Conservation (phyloP, 2,113 vertebrate genomes). For the Micronycteris hirsuta region DNA sequence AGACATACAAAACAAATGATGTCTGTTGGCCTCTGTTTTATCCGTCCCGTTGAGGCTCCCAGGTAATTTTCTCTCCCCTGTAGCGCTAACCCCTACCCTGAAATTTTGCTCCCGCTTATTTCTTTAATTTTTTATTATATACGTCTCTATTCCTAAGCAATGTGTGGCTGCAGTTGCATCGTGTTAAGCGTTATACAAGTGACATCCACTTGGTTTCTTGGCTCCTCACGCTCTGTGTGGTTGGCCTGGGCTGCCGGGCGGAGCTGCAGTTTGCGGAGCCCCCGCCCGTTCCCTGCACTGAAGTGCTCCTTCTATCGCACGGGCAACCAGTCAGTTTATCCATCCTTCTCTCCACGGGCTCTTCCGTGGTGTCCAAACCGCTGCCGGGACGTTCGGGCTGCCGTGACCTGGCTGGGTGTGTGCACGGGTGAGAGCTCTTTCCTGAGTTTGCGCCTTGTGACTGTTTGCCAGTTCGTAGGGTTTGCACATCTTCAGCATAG, state of each 20-base stretch:
- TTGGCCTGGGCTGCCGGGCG: not conserved
- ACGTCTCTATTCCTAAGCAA: not conserved
- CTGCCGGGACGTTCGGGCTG: not conserved
- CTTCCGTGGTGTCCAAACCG: not conserved
- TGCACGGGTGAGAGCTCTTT: not conserved
- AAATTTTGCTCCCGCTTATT: not conserved
- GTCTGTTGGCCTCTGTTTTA: not conserved
- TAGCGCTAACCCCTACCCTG: not conserved
- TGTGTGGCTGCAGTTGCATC: not conserved
- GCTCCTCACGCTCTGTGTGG: not conserved
- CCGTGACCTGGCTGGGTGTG: not conserved
- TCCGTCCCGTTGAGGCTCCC: not conserved
- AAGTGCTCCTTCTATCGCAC: not conserved
- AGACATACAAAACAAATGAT: not conserved
- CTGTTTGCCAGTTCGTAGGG: not conserved
- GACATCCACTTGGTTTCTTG: not conserved
- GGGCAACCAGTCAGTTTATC: not conserved
- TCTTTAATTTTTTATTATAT: not conserved
- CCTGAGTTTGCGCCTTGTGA: not conserved
- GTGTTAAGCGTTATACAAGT: not conserved
- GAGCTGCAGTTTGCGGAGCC: not conserved
- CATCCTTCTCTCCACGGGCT: not conserved
- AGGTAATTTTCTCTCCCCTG: not conserved
- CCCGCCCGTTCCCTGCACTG: not conserved
- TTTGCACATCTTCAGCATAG: not conserved